phyloP scores from a whole-genome alignment of 1,140 invertebrate genomes.

The Drosophila bocki region DNA sequence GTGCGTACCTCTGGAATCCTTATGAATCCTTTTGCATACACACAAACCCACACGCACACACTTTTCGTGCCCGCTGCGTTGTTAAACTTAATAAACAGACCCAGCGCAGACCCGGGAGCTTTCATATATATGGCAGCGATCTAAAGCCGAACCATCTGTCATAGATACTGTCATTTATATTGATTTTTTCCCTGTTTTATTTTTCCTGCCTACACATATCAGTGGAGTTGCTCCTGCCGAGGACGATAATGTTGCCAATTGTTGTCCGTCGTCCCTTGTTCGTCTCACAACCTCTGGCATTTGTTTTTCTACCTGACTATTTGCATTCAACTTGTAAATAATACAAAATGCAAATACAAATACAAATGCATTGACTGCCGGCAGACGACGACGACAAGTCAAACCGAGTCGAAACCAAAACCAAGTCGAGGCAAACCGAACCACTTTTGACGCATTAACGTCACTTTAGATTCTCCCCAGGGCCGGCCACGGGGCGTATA shows the following conservation, averaged over 20 bases:
- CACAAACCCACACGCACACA: constrained; percentile 1
- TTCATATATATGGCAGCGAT: constrained; percentile 34
- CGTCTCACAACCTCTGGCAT: constrained; percentile 13
- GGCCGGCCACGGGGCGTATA: constrained; percentile 35
- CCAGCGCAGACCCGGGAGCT: constrained; percentile 14
- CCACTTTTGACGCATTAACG: constrained; percentile 81
- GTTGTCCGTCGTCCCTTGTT: constrained; percentile 40
- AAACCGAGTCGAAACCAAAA: constrained; percentile 41
- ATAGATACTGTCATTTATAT: constrained; percentile 77
- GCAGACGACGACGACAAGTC: constrained; percentile 45
- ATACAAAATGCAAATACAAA: constrained; percentile 75
- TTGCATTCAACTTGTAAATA: constrained; percentile 77
- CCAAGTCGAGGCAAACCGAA: constrained; percentile 61
- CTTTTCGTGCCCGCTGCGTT: constrained; percentile 56
- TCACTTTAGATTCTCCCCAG: constrained; percentile 54
- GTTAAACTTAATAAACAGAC: constrained; percentile 76
- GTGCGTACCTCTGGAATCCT: constrained; percentile 73
- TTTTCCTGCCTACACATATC: constrained; percentile 14
- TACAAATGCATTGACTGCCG: constrained; percentile 58
- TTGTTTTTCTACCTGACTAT: constrained; percentile 69
- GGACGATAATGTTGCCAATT: constrained; percentile 58
- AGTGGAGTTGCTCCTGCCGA: constrained; percentile 1
- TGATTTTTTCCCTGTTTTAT: constrained; percentile 42
- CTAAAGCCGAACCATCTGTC: constrained; percentile 73
- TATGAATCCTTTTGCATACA: constrained; percentile 76